A percentile compares a stretch with the other conserved stretches of the same genome.
Evolutionary conservation across 2,113 vertebrate genomes (phyloP).

Genomic region (Microcebus lehilahytsara): DNA sequence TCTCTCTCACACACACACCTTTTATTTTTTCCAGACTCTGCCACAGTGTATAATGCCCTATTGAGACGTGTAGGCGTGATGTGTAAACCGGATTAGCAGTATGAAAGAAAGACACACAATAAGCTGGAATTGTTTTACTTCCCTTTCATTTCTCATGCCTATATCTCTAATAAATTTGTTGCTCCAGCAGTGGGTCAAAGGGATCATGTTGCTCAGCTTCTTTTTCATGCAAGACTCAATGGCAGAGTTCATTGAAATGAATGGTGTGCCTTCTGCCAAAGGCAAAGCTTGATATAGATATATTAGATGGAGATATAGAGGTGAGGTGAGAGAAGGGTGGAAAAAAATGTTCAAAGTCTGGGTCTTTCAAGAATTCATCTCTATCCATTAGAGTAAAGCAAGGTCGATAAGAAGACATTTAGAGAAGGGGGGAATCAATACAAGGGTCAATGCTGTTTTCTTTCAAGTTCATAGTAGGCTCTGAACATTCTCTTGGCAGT

Average conservation of each 20-base stretch:
- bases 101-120: slow-evolving; percentile 90
- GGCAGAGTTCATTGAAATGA: slow-evolving; percentile 79
- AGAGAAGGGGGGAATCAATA: neutral
- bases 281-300: slow-evolving; percentile 57
- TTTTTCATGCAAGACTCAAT: slow-evolving; percentile 62
- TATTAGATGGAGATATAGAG: slow-evolving; percentile 10
- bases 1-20: slow-evolving; percentile 67
- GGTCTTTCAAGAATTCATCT: slow-evolving; percentile 38
- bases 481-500: slow-evolving; percentile 37
- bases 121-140: slow-evolving; percentile 90
- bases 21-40: slow-evolving; percentile 86
- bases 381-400: slow-evolving; percentile 39
- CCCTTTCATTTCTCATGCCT: slow-evolving; percentile 89
- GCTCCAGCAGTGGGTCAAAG: slow-evolving; percentile 86
- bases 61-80: slow-evolving; percentile 89
- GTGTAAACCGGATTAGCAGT: slow-evolving; percentile 91
- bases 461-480: slow-evolving; percentile 60
- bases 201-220: slow-evolving; percentile 81
- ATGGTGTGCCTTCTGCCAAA: slow-evolving; percentile 77
- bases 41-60: slow-evolving; percentile 88
- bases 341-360: neutral
- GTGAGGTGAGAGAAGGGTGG: neutral
- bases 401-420: slow-evolving; percentile 20
- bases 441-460: slow-evolving; percentile 8
- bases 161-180: slow-evolving; percentile 91